Evolutionary conservation across 92 coral and sea anemone genomes (phyloP).

Genomic region (Ricordea florida): DNA sequence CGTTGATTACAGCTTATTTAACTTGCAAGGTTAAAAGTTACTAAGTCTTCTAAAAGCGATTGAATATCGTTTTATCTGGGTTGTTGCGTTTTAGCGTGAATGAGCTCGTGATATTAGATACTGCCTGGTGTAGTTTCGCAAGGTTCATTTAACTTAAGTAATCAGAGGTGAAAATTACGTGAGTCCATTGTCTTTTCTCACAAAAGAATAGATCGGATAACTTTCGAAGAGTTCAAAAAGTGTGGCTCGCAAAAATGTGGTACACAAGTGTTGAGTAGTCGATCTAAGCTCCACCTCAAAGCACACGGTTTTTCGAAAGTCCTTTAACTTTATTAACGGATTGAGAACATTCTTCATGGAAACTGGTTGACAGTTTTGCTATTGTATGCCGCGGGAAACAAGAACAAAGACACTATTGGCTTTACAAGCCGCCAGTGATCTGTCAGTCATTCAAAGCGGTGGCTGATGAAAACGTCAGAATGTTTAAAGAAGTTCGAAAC

Average conservation of each 20-base stretch:
- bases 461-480: neutral
- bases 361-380: slow-evolving; percentile 7
- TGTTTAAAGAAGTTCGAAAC: slow-evolving; percentile 38
- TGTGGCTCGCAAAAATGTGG: neutral
- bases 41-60: too few species aligned
- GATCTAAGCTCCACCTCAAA: neutral
- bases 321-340: neutral
- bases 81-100: too few species aligned
- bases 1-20: too few species aligned
- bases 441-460: neutral
- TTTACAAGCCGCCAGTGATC: neutral
- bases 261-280: neutral
- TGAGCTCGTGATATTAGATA: too few species aligned
- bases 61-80: too few species aligned
- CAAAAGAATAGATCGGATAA: too few species aligned
- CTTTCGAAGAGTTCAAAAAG: slow-evolving; percentile 8
- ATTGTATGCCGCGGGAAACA: neutral
- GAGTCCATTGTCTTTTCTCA: neutral
- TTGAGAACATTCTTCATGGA: neutral
- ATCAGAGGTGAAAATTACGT: slow-evolving; percentile 13
- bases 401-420: slow-evolving; percentile 20
- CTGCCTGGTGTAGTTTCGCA: too few species aligned
- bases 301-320: neutral
- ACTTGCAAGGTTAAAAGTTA: too few species aligned
- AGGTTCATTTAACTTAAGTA: neutral